Evolutionary conservation across 2,888 invertebrate species (phyloP), one percentile per base, ranked within the genome.

Genomic region (Scaptomyza cyrtandrae): DNA sequence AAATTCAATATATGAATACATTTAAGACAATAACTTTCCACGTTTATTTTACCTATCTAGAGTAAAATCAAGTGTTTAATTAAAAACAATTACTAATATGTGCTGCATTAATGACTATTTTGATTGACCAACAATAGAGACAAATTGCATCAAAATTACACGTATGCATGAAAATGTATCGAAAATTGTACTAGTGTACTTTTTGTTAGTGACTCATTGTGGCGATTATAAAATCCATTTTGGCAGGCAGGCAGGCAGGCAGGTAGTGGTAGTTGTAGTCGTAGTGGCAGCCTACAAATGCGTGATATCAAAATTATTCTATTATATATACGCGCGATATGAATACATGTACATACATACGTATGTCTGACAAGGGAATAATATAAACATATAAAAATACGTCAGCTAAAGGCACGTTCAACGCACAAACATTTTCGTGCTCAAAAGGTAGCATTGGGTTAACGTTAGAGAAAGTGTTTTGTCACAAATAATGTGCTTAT

Each of bases 151-250:
- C n/a, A 37, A 27, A 48, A 37, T 54, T 55, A 37, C 52, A 63
- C 59, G 57, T 63, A 53, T 37, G 13, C 43, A 43, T 24, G n/a
- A n/a, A 10, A 6, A 11, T 50, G n/a, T 57, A 65, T 55, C 16
- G 10, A 13, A 31, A 52, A 45, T 14, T 9, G 14, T 39, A 35
- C 13, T n/a, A 44, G 46, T 31, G 52, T 65, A 50, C 52, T 77
- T 73, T 65, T 53, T 54, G 39, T 24, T 37, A 61, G 64, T 83
- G 82, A 83, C 64, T 83, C 85, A 83, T 55, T 62, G 41, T 19
- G 58, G 52, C 56, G 75, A 73, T 84, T 84, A 84, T 82, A 82
- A 75, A 82, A 80, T 68, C 53, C 43, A 67, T 71, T 73, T 58
- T 41, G 39, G 50, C 59, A 57, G 37, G 11, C 59, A 54, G 27